phyloP scores from a whole-genome alignment of 2,797 vertebrate genomes.

The Buphagus erythrorhynchus region DNA sequence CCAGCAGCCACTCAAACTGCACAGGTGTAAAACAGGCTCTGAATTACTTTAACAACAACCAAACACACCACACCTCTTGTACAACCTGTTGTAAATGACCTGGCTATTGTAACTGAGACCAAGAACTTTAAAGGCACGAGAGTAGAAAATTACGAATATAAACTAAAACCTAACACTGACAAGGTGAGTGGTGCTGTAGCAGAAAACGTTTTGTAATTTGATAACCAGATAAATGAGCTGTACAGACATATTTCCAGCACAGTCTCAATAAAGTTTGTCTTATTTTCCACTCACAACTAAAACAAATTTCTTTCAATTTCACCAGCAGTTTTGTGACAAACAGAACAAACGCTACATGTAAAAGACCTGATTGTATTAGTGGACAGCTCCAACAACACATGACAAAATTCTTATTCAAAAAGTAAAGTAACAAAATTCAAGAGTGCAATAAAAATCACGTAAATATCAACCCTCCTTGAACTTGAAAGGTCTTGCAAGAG shows the following conservation, averaged over 20 bases:
- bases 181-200: not conserved
- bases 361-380: not conserved
- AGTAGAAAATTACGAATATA: not conserved
- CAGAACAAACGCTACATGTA: not conserved
- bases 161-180: not conserved
- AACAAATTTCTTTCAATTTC: not conserved
- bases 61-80: constrained; percentile 19
- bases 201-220: not conserved
- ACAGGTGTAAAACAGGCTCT: not conserved
- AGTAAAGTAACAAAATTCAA: not conserved
- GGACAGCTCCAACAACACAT: not conserved
- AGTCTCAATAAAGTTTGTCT: not conserved
- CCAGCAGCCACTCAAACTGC: not conserved
- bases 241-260: not conserved
- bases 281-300: not conserved
- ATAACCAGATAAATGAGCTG: not conserved
- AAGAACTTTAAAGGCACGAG: not conserved
- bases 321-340: not conserved
- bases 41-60: not conserved
- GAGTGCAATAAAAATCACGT: not conserved
- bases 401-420: not conserved
- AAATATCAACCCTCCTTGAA: not conserved
- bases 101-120: not conserved
- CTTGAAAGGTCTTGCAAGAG: not conserved
- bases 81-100: not conserved